A percentile compares a stretch with the other conserved stretches of the same genome.
These are phyloP conservation scores for Spea multiplicata DNA, from an alignment of 2,113 vertebrate species.

Conservation along the genomic window DNA sequence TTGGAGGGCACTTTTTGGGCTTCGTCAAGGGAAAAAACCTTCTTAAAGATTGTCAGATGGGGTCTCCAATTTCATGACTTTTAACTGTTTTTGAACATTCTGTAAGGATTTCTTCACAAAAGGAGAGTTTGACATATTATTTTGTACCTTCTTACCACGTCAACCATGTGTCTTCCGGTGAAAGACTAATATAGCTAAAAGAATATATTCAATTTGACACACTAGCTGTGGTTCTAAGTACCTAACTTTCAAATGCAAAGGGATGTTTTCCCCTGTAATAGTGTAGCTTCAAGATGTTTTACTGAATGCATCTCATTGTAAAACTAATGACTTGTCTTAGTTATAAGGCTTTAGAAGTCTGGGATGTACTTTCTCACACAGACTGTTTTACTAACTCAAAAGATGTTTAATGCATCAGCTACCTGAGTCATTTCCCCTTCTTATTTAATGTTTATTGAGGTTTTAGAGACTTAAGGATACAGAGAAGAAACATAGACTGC, in stretches of 20 bases:
- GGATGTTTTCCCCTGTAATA: constrained; percentile 28
- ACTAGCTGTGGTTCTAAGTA: constrained; percentile 1
- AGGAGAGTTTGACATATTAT: constrained; percentile 16
- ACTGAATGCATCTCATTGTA: constrained; percentile 35
- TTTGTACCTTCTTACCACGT: constrained; percentile 11
- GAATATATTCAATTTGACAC: constrained; percentile 31
- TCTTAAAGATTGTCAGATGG: too few relatives aligned
- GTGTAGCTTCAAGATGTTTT: constrained; percentile 18
- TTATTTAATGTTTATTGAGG: neutral
- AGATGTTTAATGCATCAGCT: constrained; percentile 1
- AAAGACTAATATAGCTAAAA: constrained; percentile 23
- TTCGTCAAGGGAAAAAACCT: too few relatives aligned
- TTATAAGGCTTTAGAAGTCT: constrained; percentile 20
- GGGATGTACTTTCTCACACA: neutral
- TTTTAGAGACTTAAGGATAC: neutral
- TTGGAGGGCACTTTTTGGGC: too few relatives aligned
- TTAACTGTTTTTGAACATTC: constrained; percentile 19
- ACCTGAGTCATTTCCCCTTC: neutral
- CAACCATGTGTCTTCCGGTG: constrained; percentile 5
- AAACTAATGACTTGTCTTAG: constrained; percentile 36
- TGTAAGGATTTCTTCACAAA: neutral
- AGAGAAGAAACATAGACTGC: neutral
- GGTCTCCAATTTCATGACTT: neutral
- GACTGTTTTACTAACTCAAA: constrained; percentile 22
- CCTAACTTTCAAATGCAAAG: constrained; percentile 23